A percentile compares a stretch with the other conserved stretches of the same genome.
phyloP scores from a whole-genome alignment of 2,797 vertebrate species.

The Anguilla pacifica region DNA sequence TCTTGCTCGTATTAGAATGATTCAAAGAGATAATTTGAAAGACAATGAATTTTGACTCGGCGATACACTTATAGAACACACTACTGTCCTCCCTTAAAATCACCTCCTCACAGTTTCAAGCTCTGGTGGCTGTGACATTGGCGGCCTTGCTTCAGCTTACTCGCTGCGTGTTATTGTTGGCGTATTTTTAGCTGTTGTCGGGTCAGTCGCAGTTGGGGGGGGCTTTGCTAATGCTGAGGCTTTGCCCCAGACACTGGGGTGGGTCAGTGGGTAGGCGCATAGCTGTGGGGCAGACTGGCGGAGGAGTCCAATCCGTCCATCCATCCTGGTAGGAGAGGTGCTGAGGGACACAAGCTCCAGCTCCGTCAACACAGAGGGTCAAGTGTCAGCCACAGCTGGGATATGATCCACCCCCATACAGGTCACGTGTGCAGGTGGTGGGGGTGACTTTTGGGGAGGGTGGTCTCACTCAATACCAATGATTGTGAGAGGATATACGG shows the following conservation, averaged over 20 bases:
- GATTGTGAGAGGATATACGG: conserved; percentile 17
- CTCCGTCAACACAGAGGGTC: conserved; percentile 54
- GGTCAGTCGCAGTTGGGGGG: too few species aligned
- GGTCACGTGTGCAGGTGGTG: not conserved
- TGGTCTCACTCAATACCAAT: conserved; percentile 19
- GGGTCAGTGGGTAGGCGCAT: not conserved
- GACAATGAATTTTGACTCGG: not conserved
- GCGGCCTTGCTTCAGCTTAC: conserved; percentile 10
- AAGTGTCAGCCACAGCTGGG: conserved; percentile 58
- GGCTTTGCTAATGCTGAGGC: conserved; percentile 22
- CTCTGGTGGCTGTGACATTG: conserved; percentile 14
- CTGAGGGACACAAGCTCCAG: conserved; percentile 58
- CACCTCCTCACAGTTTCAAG: not conserved
- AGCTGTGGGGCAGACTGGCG: not conserved
- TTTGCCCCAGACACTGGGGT: not conserved
- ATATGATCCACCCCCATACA: conserved; percentile 27
- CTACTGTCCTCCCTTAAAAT: not conserved
- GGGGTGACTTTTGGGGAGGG: not conserved
- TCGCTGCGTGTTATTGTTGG: not conserved
- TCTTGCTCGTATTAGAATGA: not conserved
- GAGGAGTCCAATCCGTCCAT: conserved; percentile 4
- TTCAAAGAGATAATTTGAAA: not conserved
- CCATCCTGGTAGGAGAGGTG: conserved; percentile 44
- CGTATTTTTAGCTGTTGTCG: conserved; percentile 25
- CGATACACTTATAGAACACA: not conserved